phyloP scores from a whole-genome alignment of 2,797 vertebrate genomes.

The Cetoscarus ocellatus region DNA sequence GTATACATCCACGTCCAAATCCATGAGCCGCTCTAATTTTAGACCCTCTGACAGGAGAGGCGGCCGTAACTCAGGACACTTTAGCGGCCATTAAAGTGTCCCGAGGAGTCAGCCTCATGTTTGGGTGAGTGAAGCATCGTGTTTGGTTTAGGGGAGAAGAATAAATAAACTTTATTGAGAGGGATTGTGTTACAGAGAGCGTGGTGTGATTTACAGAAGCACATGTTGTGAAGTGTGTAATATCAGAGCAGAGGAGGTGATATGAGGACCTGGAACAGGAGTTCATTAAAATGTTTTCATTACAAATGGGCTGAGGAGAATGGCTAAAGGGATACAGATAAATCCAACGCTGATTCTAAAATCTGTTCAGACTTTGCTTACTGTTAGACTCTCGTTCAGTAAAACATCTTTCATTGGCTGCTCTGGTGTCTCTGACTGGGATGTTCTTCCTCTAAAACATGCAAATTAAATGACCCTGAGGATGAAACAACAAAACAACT shows the following conservation, averaged over 20 bases:
- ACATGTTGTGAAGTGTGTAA: not conserved
- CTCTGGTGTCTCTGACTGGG: too few species aligned
- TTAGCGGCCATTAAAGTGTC: constrained; percentile 39
- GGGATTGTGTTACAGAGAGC: constrained; percentile 8
- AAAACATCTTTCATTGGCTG: not conserved
- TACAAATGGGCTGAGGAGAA: not conserved
- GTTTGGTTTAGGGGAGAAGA: constrained; percentile 43
- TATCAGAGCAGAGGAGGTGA: not conserved
- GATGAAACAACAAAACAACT: not conserved
- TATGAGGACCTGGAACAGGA: not conserved
- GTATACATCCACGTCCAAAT: not conserved
- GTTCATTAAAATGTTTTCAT: not conserved
- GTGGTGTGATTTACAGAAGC: constrained; percentile 1
- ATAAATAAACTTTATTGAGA: constrained; percentile 56
- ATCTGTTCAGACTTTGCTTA: not conserved
- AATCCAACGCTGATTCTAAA: not conserved
- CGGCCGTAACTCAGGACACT: constrained; percentile 36
- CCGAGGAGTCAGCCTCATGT: constrained; percentile 20
- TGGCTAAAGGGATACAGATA: not conserved
- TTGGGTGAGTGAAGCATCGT: constrained; percentile 43
- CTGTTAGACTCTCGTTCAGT: not conserved
- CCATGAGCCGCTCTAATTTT: too few species aligned
- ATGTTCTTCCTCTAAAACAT: not conserved
- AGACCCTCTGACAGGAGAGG: not conserved
- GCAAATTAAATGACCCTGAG: not conserved